These are phyloP conservation scores for Hiodon alosoides DNA, from an alignment of 2,113 vertebrate genomes.

Conservation along the genomic window DNA sequence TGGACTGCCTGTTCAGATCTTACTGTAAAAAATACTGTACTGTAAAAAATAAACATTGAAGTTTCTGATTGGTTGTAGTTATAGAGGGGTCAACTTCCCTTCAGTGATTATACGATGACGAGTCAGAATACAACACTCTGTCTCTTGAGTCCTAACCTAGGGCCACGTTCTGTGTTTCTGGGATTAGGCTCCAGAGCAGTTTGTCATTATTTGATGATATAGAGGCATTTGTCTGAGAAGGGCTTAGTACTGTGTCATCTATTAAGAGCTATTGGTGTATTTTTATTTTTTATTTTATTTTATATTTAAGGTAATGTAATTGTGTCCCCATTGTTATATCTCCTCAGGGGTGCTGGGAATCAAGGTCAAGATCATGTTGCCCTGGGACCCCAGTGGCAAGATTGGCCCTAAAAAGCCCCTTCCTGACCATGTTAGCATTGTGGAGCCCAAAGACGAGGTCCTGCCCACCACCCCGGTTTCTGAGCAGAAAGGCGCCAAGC, in stretches of 20 bases:
- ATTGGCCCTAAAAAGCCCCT: constrained; percentile 98
- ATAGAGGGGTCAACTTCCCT: constrained; percentile 43
- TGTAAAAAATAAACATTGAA: background rate
- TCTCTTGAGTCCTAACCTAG: constrained; percentile 35
- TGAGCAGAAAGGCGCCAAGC: constrained; percentile 96
- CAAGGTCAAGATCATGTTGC: constrained; percentile 99
- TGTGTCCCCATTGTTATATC: background rate
- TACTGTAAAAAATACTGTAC: too few relatives aligned
- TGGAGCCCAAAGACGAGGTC: constrained; percentile 95
- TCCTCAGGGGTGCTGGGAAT: constrained; percentile 88
- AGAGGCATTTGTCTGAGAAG: constrained; percentile 90
- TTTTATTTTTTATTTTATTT: background rate
- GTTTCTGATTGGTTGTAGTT: background rate
- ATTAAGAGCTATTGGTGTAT: background rate
- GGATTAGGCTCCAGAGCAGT: constrained; percentile 36
- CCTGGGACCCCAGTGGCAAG: constrained; percentile 98
- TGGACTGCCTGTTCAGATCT: too few relatives aligned
- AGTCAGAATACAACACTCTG: constrained; percentile 64
- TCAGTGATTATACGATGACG: constrained; percentile 81
- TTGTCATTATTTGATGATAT: constrained; percentile 62
- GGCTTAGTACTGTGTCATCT: constrained; percentile 28
- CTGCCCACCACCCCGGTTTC: constrained; percentile 92
- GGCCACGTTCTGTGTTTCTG: constrained; percentile 66
- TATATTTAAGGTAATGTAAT: background rate
- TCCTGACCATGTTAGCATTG: constrained; percentile 96